Evolutionary conservation across 2,888 invertebrate species (phyloP), one percentile per base, ranked within the genome.

Genomic region (Drosophila quasianomalipes): DNA sequence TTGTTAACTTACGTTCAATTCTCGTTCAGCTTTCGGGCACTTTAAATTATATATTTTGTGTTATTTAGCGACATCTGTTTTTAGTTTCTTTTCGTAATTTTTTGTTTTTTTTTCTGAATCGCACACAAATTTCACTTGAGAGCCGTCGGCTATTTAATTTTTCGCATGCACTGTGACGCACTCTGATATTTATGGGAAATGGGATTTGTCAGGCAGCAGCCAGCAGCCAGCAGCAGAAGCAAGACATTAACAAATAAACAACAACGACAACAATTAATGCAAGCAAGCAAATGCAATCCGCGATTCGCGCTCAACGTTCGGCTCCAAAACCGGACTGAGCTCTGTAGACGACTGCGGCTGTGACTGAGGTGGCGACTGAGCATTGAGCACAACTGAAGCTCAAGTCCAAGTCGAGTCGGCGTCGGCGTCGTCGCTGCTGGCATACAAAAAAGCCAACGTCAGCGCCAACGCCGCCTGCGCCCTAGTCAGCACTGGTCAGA

Each of bases 311-410:
- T 83, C 81, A 84, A 84, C 87, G 79, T 84, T 86, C 89, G 87
- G 84, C 84, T 86, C 79, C 80, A 91, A 91, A 92, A 92, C 92
- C 92, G 92, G 92, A 91, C 92, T 91, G 89, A 84, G 77, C 58
- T 53, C 49, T 51, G 57, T 26, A 28, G 47, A 35, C 47, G 28
- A 54, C 60, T n/a, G 71, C 60, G 68, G 53, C 82, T 72, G 69
- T 78, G 84, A 80, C 79, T 76, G 79, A 68, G 76, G 69, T 74
- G 74, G 76, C 22, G 70, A 59, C 64, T 54, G 49, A 69, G 67
- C 53, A 39, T 31, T 14, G 52, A 51, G 55, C 22, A 63, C 28
- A 57, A 54, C 52, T 52, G 65, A 72, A 51, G 78, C 82, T 67
- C 79, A 78, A 73, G 55, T 65, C 65, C 39, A 66, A 62, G 72